Base-by-base conservation (phyloP, 2,797 vertebrate genomes). In the Balearica regulorum region DNA sequence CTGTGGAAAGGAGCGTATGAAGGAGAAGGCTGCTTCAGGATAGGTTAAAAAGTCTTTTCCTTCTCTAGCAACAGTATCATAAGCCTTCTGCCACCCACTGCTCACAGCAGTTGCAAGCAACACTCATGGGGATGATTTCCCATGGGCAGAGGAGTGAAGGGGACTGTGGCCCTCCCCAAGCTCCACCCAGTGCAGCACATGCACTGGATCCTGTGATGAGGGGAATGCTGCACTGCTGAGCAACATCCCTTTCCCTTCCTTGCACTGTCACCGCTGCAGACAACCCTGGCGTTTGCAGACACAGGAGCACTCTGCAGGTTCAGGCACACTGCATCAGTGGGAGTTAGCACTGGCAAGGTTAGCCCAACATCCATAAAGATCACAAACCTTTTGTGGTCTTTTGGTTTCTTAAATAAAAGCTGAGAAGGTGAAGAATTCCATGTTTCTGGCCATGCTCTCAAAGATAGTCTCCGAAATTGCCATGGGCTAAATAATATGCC, bases 1-100 rank as follows among this genome's bases (percentile, higher is more conserved):
- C 17, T 49, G 33, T 0, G 0, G 19, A 65, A 89, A 64, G 41
- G 17, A 73, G 41, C 0, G 0, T 26, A 25, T 21, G 19, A 77
- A 92, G 61, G 35, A 66, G 5, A 62, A 4, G 7, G 43, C 19
- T 89, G 54, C 28, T 91, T 37, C 80, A 37, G 41, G 22, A 69
- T 8, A 55, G 51, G 6, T 46, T 53, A 8, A 37, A 55, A 68
- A 75, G 35, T 31, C 26, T 70, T 70, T 64, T 48, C 37, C 26
- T 89, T 64, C 49, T 48, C 29, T 11, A 77, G 53, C 21, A 76
- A 53, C 11, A 39, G 4, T 3, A 49, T 31, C 51, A 24, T 6
- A 22, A 87, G 33, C 28, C 28, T 78, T 69, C 64, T 41, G 55
- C 35, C 46, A 80, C 18, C 16, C 51, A 29, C 9, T 26, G 75